These are phyloP conservation scores for Patella depressa DNA, from an alignment of 2,888 invertebrate genomes.

Conservation along the genomic window DNA sequence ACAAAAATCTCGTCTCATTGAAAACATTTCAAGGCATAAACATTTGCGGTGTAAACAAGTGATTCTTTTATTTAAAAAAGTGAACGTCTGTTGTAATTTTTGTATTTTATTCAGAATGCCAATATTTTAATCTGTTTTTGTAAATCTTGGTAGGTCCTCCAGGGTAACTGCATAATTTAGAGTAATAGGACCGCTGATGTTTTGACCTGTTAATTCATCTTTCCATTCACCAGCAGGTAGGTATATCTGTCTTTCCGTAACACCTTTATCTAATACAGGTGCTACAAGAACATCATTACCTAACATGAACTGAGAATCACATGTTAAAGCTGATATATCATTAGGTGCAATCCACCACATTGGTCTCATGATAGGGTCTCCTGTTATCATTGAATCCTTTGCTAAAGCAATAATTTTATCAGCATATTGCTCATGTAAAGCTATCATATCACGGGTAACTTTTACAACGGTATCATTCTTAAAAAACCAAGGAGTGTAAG, in stretches of 20 bases:
- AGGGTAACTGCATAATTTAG: constrained; percentile 17
- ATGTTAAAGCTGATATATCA: constrained; percentile 82
- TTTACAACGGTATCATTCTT: constrained; percentile 75
- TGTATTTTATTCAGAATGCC: too few relatives aligned
- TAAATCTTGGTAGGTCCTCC: constrained; percentile 14
- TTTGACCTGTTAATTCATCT: constrained; percentile 34
- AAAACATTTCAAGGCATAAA: too few relatives aligned
- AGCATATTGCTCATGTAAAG: constrained; percentile 40
- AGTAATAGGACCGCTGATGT: constrained; percentile 38
- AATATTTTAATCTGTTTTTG: background rate
- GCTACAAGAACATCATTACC: constrained; percentile 61
- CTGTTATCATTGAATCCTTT: constrained; percentile 27
- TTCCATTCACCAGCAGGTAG: constrained; percentile 47
- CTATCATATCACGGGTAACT: constrained; percentile 46
- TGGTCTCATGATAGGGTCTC: constrained; percentile 88
- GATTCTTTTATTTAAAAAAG: too few relatives aligned
- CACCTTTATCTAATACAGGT: constrained; percentile 58
- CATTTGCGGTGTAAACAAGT: too few relatives aligned
- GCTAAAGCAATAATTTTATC: constrained; percentile 14
- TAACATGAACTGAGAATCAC: constrained; percentile 78
- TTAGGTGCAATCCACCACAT: constrained; percentile 88
- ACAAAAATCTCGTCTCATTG: too few relatives aligned
- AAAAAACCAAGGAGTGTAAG: constrained; percentile 90
- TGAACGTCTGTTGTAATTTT: too few relatives aligned
- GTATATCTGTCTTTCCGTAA: constrained; percentile 53